Evolutionary conservation across 2,888 invertebrate species (phyloP).

Genomic region (Pegoplata infirma): DNA sequence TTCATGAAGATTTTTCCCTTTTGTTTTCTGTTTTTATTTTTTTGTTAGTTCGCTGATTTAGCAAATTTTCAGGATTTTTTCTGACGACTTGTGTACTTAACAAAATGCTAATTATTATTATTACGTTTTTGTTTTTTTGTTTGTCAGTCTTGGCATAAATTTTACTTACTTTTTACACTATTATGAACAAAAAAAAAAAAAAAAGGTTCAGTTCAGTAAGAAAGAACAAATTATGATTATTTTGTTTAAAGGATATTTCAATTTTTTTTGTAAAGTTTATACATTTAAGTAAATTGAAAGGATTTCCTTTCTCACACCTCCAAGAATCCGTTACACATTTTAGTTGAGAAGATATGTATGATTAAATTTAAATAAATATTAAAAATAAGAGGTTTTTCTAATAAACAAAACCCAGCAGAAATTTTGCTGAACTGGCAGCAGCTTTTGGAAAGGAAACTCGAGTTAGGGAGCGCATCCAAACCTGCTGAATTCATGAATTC

Average conservation of each 20-base stretch:
- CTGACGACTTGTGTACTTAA: not conserved
- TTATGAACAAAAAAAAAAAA: not conserved
- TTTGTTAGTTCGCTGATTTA: constrained; percentile 16
- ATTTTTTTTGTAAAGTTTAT: not conserved
- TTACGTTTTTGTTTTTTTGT: not conserved
- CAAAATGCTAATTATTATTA: constrained; percentile 14
- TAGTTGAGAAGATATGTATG: too few species aligned
- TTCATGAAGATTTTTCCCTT: not conserved
- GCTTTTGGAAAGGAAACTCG: too few species aligned
- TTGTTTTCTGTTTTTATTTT: not conserved
- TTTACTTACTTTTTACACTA: not conserved
- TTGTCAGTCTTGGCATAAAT: not conserved
- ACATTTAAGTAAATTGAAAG: not conserved
- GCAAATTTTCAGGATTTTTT: constrained; percentile 6
- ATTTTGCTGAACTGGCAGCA: too few species aligned
- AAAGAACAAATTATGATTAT: not conserved
- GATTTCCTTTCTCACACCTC: not conserved
- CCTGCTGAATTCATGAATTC: too few species aligned
- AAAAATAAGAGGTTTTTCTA: too few species aligned
- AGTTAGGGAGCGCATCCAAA: too few species aligned
- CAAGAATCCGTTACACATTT: not conserved
- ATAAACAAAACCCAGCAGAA: too few species aligned
- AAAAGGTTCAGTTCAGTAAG: not conserved
- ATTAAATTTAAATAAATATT: too few species aligned
- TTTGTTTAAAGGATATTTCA: not conserved